Evolutionary conservation across 53 echinoderm and acorn worm species (phyloP).

Genomic region (Apostichopus leukothele): DNA sequence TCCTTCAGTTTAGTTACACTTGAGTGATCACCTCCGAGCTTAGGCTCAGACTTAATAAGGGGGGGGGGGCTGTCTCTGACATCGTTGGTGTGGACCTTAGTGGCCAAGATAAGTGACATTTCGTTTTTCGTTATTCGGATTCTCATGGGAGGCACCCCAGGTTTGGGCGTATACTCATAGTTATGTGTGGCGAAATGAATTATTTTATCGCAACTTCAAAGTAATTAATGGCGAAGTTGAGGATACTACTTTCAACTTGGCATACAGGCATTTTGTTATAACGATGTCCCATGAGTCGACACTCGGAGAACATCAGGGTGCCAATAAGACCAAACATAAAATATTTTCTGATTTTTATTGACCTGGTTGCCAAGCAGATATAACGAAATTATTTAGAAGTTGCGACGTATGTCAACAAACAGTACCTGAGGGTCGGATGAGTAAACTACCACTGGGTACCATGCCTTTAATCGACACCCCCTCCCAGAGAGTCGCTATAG

Average conservation of each 20-base stretch:
- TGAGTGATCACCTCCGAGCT: too few species aligned
- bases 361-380: constrained; percentile 54
- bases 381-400: constrained; percentile 42
- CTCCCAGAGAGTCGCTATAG: constrained; percentile 58
- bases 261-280: constrained; percentile 27
- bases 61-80: too few species aligned
- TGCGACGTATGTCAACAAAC: constrained; percentile 56
- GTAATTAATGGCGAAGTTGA: not conserved
- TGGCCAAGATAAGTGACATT: too few species aligned
- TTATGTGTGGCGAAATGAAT: not conserved
- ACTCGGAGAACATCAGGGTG: constrained; percentile 54
- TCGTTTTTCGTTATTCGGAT: too few species aligned
- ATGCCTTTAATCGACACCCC: constrained; percentile 55
- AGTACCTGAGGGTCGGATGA: constrained; percentile 45
- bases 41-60: too few species aligned
- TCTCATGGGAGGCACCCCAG: too few species aligned
- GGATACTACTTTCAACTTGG: constrained; percentile 17
- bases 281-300: constrained; percentile 58
- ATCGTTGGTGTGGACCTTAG: too few species aligned
- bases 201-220: not conserved
- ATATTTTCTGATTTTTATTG: constrained; percentile 50
- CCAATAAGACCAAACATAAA: constrained; percentile 49
- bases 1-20: too few species aligned
- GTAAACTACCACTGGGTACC: constrained; percentile 48
- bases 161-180: not conserved